A percentile compares a stretch with the other conserved stretches of the same genome.
phyloP scores from a whole-genome alignment of 2,113 vertebrate species.

The Cavia porcellus region DNA sequence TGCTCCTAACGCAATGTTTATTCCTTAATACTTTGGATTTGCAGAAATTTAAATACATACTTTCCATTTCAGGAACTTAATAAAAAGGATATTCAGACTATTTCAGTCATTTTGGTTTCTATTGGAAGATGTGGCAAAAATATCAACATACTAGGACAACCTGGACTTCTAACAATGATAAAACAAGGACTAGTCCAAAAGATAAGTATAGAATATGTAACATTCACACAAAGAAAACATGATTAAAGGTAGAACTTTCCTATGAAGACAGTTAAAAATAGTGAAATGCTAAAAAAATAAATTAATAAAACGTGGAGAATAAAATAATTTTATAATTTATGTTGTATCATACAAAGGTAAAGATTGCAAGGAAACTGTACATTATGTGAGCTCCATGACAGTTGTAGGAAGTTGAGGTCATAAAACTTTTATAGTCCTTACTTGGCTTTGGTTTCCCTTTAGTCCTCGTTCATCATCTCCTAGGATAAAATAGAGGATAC shows the following conservation, averaged over 20 bases:
- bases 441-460: constrained; percentile 44
- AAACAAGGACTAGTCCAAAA: constrained; percentile 92
- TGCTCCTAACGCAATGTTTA: neutral
- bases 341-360: neutral
- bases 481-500: neutral
- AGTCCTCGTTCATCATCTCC: neutral
- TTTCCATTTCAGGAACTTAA: constrained; percentile 91
- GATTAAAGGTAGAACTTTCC: neutral
- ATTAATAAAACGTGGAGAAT: constrained; percentile 42
- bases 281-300: constrained; percentile 43
- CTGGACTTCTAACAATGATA: constrained; percentile 90
- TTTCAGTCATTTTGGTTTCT: constrained; percentile 88
- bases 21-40: constrained; percentile 1
- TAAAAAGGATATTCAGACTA: constrained; percentile 86
- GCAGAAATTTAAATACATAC: constrained; percentile 47
- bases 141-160: constrained; percentile 89
- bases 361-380: neutral
- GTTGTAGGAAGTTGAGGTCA: neutral
- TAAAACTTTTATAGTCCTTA: neutral
- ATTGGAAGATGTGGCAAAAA: constrained; percentile 90
- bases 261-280: neutral
- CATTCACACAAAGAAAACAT: neutral
- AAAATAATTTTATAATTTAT: constrained; percentile 26
- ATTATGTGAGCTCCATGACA: neutral
- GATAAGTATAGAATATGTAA: constrained; percentile 92